These are phyloP conservation scores for Leptinotarsa tumamoca DNA, from an alignment of 2,888 invertebrate genomes.

Conservation along the genomic window DNA sequence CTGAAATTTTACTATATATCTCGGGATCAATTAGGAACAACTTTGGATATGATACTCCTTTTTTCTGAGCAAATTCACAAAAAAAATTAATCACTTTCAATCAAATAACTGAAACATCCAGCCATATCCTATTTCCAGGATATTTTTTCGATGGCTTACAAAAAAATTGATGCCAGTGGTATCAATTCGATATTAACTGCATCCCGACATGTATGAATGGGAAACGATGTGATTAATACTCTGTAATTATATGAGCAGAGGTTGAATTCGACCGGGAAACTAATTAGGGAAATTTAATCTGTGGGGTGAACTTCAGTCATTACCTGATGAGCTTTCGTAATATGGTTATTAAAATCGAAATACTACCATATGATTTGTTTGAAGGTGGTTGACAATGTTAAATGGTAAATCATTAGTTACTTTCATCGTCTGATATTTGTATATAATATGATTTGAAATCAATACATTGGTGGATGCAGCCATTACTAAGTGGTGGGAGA, in stretches of 20 bases:
- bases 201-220: not conserved
- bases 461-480: too few relatives aligned
- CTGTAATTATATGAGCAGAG: not conserved
- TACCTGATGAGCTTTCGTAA: not conserved
- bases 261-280: not conserved
- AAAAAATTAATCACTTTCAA: too few relatives aligned
- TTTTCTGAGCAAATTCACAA: too few relatives aligned
- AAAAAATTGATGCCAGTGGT: not conserved
- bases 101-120: not conserved
- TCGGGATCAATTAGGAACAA: too few relatives aligned
- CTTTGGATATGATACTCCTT: too few relatives aligned
- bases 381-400: too few relatives aligned
- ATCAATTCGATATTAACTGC: constrained; percentile 8
- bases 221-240: not conserved
- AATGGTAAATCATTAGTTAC: too few relatives aligned
- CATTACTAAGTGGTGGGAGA: too few relatives aligned
- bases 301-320: not conserved
- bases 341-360: not conserved
- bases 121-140: not conserved
- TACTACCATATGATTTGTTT: too few relatives aligned
- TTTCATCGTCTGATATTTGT: too few relatives aligned
- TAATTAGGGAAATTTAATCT: constrained; percentile 10
- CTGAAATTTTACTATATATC: too few relatives aligned
- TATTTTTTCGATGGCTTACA: not conserved
- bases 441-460: too few relatives aligned